Evolutionary conservation across 2,888 invertebrate species (phyloP), one percentile per base, ranked within the genome.

Genomic region (Lepidochrysops patricia): DNA sequence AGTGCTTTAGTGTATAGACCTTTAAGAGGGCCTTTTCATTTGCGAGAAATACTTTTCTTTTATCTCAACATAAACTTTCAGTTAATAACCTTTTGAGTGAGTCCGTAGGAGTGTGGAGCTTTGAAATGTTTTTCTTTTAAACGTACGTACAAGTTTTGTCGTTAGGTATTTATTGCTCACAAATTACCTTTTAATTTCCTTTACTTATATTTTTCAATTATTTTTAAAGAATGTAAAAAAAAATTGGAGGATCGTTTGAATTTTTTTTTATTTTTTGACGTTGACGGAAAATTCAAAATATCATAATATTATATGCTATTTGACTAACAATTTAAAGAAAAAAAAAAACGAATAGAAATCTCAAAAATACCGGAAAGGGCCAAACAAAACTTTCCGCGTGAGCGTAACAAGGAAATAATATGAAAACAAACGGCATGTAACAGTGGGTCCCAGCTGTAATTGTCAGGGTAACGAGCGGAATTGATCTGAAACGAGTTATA

Each of bases 401-500:
- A 43, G 12, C 43, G 19, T 19, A 19, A 4, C 19, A 23, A 12
- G 19, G 15, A 54, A 54, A 54, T 54, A 54, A 29, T 29, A 54
- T 54, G 54, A 54, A 54, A 54, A 54, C 54, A 54, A 54, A 54
- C 29, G 32, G 19, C 54, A 19, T 54, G 54, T 54, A 27, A 32
- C 54, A 29, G 50, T 12, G 29, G 32, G 32, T 19, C 32, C 19
- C 54, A 54, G 54, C 59, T 35, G 50, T 27, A 54, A 54, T 37
- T 15, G 27, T 59, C 52, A 52, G 35, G 19, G 35, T 35, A 35
- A 59, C 52, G 54, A 59, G 43, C 26, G 35, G 34, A 59, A 59
- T 54, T 52, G 52, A 54, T 63, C 68, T 63, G 66, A 63, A 66
- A 66, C 70, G 72, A 54, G 54, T 54, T 54, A 54, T 76, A 77